Evolutionary conservation across 2,888 invertebrate genomes (phyloP).

Genomic region (Metellina segmentata): DNA sequence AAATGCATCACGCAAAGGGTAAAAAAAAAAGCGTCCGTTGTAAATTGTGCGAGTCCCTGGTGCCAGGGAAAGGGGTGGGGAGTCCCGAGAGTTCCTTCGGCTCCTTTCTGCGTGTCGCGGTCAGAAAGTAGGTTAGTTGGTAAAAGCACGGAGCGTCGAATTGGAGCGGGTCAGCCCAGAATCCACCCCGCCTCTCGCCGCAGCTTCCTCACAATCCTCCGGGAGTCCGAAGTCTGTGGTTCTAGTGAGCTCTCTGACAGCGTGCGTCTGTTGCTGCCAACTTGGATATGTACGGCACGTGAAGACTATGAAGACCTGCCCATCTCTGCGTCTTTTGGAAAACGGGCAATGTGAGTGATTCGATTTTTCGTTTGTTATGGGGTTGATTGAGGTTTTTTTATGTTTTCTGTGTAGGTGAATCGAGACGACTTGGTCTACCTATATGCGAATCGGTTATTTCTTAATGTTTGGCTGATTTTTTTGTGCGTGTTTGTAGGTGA

Average conservation of each 20-base stretch:
- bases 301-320: too few relatives aligned
- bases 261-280: not conserved
- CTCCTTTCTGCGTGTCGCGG: conserved; percentile 20
- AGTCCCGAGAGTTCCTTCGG: not conserved
- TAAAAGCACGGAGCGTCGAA: conserved; percentile 42
- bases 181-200: conserved; percentile 13
- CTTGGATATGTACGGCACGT: too few relatives aligned
- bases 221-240: not conserved
- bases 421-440: too few relatives aligned
- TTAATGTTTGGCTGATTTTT: too few relatives aligned
- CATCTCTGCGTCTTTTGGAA: too few relatives aligned
- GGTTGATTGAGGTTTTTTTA: too few relatives aligned
- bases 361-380: too few relatives aligned
- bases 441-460: too few relatives aligned
- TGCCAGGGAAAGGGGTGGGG: not conserved
- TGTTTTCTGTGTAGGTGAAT: too few relatives aligned
- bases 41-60: not conserved
- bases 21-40: not conserved
- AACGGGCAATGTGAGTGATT: too few relatives aligned
- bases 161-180: conserved; percentile 70
- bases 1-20: not conserved
- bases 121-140: conserved; percentile 69
- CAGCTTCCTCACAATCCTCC: conserved; percentile 23
- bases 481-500: too few relatives aligned
- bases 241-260: not conserved